phyloP scores from a whole-genome alignment of 2,888 invertebrate species.

The Sphinx pinastri region DNA sequence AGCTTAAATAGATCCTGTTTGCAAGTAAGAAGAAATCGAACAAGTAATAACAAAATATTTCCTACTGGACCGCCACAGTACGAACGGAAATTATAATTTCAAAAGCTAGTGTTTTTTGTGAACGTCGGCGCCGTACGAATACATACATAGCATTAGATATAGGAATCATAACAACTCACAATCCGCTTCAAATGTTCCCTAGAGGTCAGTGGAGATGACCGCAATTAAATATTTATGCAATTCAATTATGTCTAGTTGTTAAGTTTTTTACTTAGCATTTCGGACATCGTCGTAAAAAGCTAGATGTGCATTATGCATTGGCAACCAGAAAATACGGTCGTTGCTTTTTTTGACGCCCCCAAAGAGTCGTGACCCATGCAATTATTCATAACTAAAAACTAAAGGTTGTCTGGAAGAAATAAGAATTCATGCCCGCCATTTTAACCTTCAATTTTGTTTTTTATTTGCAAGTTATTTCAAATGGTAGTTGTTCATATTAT shows the following conservation, averaged over 20 bases:
- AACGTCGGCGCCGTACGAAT: slow-evolving; percentile 41
- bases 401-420: slow-evolving; percentile 8
- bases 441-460: slow-evolving; percentile 2
- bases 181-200: slow-evolving; percentile 18
- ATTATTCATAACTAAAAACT: slow-evolving; percentile 2
- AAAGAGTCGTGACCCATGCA: slow-evolving; percentile 1
- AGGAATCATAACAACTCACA: slow-evolving; percentile 13
- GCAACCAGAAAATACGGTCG: not conserved
- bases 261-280: slow-evolving; percentile 2
- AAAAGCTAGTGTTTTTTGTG: slow-evolving; percentile 62
- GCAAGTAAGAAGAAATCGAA: not conserved
- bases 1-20: too few species aligned
- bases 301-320: not conserved
- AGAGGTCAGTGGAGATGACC: slow-evolving; percentile 17
- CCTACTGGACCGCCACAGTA: slow-evolving; percentile 20
- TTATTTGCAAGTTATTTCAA: not conserved
- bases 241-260: slow-evolving; percentile 12
- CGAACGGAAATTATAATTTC: slow-evolving; percentile 56
- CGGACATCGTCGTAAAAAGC: not conserved
- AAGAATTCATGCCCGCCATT: not conserved
- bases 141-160: slow-evolving; percentile 21
- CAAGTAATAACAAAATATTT: slow-evolving; percentile 19
- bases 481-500: too few species aligned
- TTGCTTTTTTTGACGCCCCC: not conserved
- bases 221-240: slow-evolving; percentile 9